Conservation (phyloP, 2,888 invertebrate species). For the Pammene aurita region DNA sequence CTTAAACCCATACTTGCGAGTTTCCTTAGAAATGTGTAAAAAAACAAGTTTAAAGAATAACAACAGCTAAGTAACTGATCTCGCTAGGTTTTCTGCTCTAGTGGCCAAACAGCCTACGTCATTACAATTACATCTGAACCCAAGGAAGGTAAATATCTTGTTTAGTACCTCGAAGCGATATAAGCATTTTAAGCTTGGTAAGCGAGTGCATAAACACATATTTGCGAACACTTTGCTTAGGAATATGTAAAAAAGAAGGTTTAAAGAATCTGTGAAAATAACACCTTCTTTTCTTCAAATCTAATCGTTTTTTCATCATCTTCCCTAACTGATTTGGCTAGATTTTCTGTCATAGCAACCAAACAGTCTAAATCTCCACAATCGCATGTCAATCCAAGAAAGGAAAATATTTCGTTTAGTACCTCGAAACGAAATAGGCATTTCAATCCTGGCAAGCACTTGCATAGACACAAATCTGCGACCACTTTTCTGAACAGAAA, state of each 20-base stretch:
- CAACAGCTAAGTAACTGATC: background rate
- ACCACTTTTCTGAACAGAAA: background rate
- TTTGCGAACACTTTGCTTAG: background rate
- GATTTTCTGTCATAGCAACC: too few species aligned
- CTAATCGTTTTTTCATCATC: background rate
- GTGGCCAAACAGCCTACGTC: background rate
- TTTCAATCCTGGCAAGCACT: too few species aligned
- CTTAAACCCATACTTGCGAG: too few species aligned
- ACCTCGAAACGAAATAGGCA: too few species aligned
- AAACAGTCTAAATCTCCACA: too few species aligned
- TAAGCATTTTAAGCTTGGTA: slow-evolving; percentile 6
- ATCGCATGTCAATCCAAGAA: too few species aligned
- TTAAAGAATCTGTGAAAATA: too few species aligned
- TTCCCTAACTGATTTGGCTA: too few species aligned
- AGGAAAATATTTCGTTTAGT: too few species aligned
- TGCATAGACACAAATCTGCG: too few species aligned
- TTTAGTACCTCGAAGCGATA: slow-evolving; percentile 20
- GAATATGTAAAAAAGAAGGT: too few species aligned
- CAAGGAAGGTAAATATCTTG: slow-evolving; percentile 2
- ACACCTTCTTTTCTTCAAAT: background rate
- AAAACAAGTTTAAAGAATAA: background rate
- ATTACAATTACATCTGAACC: background rate
- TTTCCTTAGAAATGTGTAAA: background rate
- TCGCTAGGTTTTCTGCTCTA: background rate
- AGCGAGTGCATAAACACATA: slow-evolving; percentile 2